A percentile compares a stretch with the other conserved stretches of the same genome.
Evolutionary conservation across 2,888 invertebrate genomes (phyloP).

Genomic region (Cerceris rybyensis): DNA sequence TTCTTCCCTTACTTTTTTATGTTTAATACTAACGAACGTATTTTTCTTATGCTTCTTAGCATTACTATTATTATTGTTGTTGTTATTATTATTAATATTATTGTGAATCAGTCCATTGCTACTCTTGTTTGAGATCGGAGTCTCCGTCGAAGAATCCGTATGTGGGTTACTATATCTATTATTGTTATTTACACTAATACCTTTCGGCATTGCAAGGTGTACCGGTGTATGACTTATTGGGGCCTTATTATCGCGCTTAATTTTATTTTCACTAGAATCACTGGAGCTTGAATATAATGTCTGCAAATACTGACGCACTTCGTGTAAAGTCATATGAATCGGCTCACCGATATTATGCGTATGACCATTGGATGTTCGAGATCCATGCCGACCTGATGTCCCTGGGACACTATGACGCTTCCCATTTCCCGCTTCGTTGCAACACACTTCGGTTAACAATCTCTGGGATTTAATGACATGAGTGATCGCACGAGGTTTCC

Average conservation of each 20-base stretch:
- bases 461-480: constrained; percentile 80
- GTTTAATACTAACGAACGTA: constrained; percentile 85
- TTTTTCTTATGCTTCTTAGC: constrained; percentile 85
- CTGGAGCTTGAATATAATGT: constrained; percentile 91
- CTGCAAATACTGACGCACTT: constrained; percentile 92
- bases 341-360: constrained; percentile 87
- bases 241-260: constrained; percentile 79
- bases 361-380: constrained; percentile 81
- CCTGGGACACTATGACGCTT: constrained; percentile 89
- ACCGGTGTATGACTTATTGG: constrained; percentile 68
- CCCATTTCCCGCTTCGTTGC: constrained; percentile 78
- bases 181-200: constrained; percentile 80
- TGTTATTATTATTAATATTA: constrained; percentile 84
- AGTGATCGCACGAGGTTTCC: constrained; percentile 78
- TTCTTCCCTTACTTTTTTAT: constrained; percentile 82
- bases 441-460: constrained; percentile 78
- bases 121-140: constrained; percentile 81
- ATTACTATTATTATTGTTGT: constrained; percentile 84
- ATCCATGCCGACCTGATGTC: constrained; percentile 83
- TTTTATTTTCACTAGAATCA: constrained; percentile 85
- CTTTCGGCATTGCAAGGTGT: constrained; percentile 78
- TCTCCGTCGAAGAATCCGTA: constrained; percentile 80
- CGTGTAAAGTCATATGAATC: constrained; percentile 92
- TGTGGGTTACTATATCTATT: constrained; percentile 80
- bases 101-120: constrained; percentile 82